Evolutionary conservation across 2,888 invertebrate species (phyloP).

Genomic region (Abrostola triplasia): DNA sequence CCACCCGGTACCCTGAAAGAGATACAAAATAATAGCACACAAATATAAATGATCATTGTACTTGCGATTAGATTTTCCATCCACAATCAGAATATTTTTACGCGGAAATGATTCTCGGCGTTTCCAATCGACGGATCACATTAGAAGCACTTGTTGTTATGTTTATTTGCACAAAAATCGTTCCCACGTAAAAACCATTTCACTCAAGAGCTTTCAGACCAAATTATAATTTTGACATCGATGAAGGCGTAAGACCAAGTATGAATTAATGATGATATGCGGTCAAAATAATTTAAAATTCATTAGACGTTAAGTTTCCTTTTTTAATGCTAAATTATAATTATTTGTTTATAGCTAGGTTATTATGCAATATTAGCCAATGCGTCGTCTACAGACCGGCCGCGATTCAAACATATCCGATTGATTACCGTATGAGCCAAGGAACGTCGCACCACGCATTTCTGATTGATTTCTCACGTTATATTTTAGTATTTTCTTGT

Average conservation of each 20-base stretch:
- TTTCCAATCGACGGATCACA: constrained; percentile 85
- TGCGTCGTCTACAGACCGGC: constrained; percentile 12
- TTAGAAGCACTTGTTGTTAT: constrained; percentile 79
- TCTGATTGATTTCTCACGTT: constrained; percentile 33
- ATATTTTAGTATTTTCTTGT: constrained; percentile 36
- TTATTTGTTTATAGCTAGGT: constrained; percentile 29
- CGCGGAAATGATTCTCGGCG: constrained; percentile 89
- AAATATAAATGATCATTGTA: constrained; percentile 73
- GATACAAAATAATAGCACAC: constrained; percentile 51
- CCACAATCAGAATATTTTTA: constrained; percentile 88
- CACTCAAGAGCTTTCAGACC: constrained; percentile 88
- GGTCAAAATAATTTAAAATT: constrained; percentile 41
- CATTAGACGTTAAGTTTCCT: constrained; percentile 29
- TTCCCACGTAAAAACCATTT: constrained; percentile 89
- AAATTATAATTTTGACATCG: constrained; percentile 74
- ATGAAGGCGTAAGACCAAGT: constrained; percentile 55
- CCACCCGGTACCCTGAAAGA: constrained; percentile 51
- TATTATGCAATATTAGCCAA: constrained; percentile 23
- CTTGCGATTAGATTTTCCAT: constrained; percentile 88
- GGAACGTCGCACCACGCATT: constrained; percentile 63
- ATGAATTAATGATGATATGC: constrained; percentile 38
- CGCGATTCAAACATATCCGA: constrained; percentile 8
- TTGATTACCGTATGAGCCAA: constrained; percentile 41
- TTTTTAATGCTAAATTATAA: constrained; percentile 8
- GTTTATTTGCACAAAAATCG: constrained; percentile 87